Base-by-base conservation (phyloP, 2,113 vertebrate genomes). In the Ageneiosus marmoratus region DNA sequence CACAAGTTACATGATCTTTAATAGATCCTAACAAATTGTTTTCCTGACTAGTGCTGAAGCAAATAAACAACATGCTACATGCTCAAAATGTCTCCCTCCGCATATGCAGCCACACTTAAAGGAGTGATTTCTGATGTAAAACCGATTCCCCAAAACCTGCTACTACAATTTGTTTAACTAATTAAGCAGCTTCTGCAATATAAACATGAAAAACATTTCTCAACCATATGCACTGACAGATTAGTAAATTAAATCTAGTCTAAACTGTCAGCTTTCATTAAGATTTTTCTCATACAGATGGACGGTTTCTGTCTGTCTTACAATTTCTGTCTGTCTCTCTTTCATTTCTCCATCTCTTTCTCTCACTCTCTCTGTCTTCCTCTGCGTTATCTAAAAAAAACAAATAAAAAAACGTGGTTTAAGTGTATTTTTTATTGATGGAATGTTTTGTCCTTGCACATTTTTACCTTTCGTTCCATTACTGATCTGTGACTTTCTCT, bases 231-330 rank as follows among this genome's bases (percentile, higher is more conserved):
- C 56, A 78, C 37, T 16, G 27, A 41, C 55, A 62, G 56, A 62
- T 62, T 62, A 62, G 55, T 46, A 18, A 62, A 60, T 62, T 60
- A 60, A 7, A 12, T 77, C 34, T 15, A 58, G 20, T n/a, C 62
- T 27, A 58, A 50, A 74, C 72, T 74, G 72, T 74, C 72, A 58
- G 53, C 55, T 27, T 77, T 60, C 34, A 60, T 58, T 77, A n/a
- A 74, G 24, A 3, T 24, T 41, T 41, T n/a, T 41, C 8, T 41
- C 56, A 37, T 56, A 24, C 67, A 69, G 65, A 7, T 34, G 1
- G 1, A 22, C 34, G 34, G 1, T 67, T 15, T 67, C 63, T 67
- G 15, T 67, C 12, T 50, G 48, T 50, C 48, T 50, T 11, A 11
- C 48, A 1, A 11, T 50, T 15, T 29, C 11, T 12, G 5, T 65